Percentiles rank a stretch among this genome's conserved stretches.
Evolutionary conservation across 2,797 vertebrate species (phyloP).

Genomic region (Neostethus bicornis): DNA sequence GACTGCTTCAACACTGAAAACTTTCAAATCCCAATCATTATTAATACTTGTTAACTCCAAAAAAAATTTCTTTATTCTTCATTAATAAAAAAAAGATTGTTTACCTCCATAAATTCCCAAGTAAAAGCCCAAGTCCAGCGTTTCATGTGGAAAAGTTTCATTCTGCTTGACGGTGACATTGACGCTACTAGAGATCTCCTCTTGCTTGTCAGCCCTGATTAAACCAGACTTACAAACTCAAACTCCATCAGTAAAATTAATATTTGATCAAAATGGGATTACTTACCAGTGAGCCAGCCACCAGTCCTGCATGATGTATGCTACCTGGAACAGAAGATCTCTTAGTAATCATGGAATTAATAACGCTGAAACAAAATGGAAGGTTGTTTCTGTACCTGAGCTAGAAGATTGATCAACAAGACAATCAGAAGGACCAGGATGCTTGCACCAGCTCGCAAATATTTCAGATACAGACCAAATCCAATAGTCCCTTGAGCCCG

Average conservation of each 20-base stretch:
- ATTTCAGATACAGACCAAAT: slow-evolving; percentile 85
- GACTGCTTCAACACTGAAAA: no score
- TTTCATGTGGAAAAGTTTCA: slow-evolving; percentile 45
- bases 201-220: slow-evolving; percentile 74
- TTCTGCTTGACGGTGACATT: slow-evolving; percentile 22
- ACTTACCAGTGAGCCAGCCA: slow-evolving; percentile 94
- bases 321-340: slow-evolving; percentile 69
- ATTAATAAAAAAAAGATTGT: background rate
- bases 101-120: slow-evolving; percentile 77
- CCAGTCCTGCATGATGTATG: slow-evolving; percentile 92
- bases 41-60: no score
- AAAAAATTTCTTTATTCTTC: no score
- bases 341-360: no score
- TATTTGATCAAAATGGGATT: background rate
- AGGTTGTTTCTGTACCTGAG: slow-evolving; percentile 81
- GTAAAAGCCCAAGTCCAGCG: slow-evolving; percentile 70
- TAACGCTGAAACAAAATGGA: no score
- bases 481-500: slow-evolving; percentile 86
- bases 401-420: slow-evolving; percentile 80
- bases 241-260: no score
- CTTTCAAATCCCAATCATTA: no score
- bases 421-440: slow-evolving; percentile 75
- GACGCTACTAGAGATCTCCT: slow-evolving; percentile 30
- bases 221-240: no score
- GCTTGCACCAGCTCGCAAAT: slow-evolving; percentile 85